Evolutionary conservation across 2,797 vertebrate genomes (phyloP).

Genomic region (Hippoglossus hippoglossus): DNA sequence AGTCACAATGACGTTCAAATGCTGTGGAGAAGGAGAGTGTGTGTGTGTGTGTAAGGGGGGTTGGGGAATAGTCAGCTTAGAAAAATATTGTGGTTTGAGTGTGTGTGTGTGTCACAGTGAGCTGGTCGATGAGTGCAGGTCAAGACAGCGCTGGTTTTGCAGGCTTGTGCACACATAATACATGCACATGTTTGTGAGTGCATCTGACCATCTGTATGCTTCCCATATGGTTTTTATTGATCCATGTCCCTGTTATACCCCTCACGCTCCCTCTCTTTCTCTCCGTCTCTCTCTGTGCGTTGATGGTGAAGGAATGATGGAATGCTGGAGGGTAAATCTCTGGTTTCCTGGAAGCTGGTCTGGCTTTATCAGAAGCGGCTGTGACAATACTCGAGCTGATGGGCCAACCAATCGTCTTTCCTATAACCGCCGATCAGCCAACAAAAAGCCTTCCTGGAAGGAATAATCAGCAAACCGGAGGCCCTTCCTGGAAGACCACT

Average conservation of each 20-base stretch:
- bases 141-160: conserved; percentile 14
- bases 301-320: conserved; percentile 82
- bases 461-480: conserved; percentile 71
- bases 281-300: conserved; percentile 39
- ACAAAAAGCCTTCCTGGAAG: conserved; percentile 79
- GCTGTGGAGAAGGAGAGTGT: neutral
- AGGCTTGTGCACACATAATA: conserved; percentile 21
- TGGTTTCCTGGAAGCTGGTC: conserved; percentile 83
- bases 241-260: conserved; percentile 67
- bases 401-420: conserved; percentile 72
- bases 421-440: conserved; percentile 71
- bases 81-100: conserved; percentile 52
- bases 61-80: conserved; percentile 29
- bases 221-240: conserved; percentile 83
- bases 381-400: conserved; percentile 79
- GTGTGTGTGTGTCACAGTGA: conserved; percentile 58
- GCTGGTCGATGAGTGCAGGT: conserved; percentile 40
- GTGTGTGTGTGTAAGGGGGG: conserved; percentile 5
- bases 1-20: conserved; percentile 47
- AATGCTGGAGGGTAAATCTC: conserved; percentile 82
- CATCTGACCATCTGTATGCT: conserved; percentile 62
- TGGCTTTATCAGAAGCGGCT: conserved; percentile 83
- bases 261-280: conserved; percentile 46
- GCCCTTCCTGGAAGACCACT: conserved; percentile 77
- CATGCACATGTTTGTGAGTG: conserved; percentile 33